Conservation (phyloP, 2,113 vertebrate species). For the Neolamprologus devosi region DNA sequence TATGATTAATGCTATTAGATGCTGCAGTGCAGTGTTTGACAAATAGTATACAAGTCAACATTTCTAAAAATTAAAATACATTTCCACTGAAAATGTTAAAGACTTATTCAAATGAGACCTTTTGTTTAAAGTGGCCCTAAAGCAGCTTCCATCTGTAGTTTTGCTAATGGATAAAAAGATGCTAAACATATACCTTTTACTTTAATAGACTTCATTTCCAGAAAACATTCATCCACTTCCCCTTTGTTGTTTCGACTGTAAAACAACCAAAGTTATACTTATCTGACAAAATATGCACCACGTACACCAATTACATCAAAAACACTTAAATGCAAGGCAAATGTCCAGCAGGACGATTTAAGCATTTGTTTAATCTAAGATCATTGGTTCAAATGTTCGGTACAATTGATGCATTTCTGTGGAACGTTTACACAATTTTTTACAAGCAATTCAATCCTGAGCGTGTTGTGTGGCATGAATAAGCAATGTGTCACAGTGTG, state of each 20-base stretch:
- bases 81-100: not conserved
- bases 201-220: not conserved
- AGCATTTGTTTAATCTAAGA: not conserved
- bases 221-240: not conserved
- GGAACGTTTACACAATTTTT: not conserved
- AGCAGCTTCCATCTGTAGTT: not conserved
- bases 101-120: not conserved
- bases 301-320: not conserved
- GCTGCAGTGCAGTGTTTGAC: not conserved
- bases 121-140: not conserved
- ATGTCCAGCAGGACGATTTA: not conserved
- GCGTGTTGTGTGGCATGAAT: not conserved
- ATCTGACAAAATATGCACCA: not conserved
- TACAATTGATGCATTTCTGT: not conserved
- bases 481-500: not conserved
- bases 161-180: not conserved
- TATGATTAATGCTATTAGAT: rapidly evolving
- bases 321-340: not conserved
- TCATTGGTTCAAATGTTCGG: not conserved
- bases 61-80: not conserved
- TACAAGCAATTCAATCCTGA: not conserved
- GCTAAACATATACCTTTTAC: not conserved
- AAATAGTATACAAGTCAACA: not conserved
- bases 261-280: not conserved
- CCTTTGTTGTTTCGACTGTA: not conserved